phyloP scores from a whole-genome alignment of 2,888 invertebrate genomes.

The Synanthedon myopaeformis region DNA sequence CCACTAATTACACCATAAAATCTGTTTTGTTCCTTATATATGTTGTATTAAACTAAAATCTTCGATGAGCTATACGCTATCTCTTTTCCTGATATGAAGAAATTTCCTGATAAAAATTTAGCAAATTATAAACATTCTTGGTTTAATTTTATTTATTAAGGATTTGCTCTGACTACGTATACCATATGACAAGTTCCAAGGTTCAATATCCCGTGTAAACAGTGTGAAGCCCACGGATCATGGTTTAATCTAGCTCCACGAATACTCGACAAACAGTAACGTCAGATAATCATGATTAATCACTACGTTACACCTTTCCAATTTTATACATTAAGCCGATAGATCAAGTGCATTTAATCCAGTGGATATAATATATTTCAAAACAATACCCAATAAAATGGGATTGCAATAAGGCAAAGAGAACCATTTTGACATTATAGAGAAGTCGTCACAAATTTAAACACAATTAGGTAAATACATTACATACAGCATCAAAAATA shows the following conservation, averaged over 20 bases:
- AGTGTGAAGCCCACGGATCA: slow-evolving; percentile 23
- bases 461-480: too few relatives aligned
- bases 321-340: not conserved
- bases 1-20: too few relatives aligned
- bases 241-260: slow-evolving; percentile 42
- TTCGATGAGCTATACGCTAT: too few relatives aligned
- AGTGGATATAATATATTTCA: not conserved
- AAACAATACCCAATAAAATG: not conserved
- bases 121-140: too few relatives aligned
- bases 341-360: not conserved
- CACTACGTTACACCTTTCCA: slow-evolving; percentile 7
- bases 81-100: too few relatives aligned
- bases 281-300: slow-evolving; percentile 59
- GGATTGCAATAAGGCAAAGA: not conserved
- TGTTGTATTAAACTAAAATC: too few relatives aligned
- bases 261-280: slow-evolving; percentile 47
- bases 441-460: too few relatives aligned
- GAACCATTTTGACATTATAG: too few relatives aligned
- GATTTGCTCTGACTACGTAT: not conserved
- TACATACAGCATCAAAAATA: too few relatives aligned
- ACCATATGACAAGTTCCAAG: slow-evolving; percentile 19
- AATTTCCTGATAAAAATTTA: too few relatives aligned
- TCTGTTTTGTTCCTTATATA: too few relatives aligned
- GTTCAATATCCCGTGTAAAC: slow-evolving; percentile 23
- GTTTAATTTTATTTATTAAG: not conserved